Evolutionary conservation across 2,888 invertebrate species (phyloP), one percentile per base, ranked within the genome.

Genomic region (Coenonympha glycerion): DNA sequence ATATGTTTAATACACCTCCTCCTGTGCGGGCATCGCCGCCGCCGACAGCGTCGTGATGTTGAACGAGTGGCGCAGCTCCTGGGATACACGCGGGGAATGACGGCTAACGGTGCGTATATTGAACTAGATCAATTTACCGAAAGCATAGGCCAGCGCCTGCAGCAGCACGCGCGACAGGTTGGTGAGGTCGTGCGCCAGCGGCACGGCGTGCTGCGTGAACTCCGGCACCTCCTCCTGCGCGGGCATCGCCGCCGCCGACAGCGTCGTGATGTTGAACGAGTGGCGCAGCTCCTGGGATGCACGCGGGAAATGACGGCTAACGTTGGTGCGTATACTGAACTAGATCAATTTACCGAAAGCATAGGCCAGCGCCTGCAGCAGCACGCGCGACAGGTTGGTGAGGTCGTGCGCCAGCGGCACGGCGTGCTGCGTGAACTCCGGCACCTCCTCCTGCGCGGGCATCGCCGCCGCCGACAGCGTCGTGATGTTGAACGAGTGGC

Each of bases 401-500:
- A 92, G 90, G 70, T 92, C 92, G 52, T 86, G 87, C n/a, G 92
- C 90, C 57, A 93, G 86, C 15, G 91, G 89, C 40, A 91, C 89
- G 41, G 92, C 89, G 63, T 91, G 91, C 65, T 89, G 82, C 51
- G 89, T 81, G 78, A 93, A 92, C 61, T 90, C 89, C 0, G 92
- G 91, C 52, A 91, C 80, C 55, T 92, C 91, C 65, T 92, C 91
- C 60, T 92, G 90, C 40, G 91, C 91, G 1, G 93, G 92, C 78
- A 92, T 85, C 61, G 87, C 85, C 40, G 88, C 83, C 39, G 87
- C 86, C 58, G 89, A 87, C 65, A 91, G 73, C 57, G 88, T 87
- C 63, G 91, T 88, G 75, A 92, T 90, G 79, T 92, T 92, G 82
- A 90, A 93, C 50, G 91, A 90, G 70, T 93, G 92, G 50, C 92